A percentile compares a stretch with the other conserved stretches of the same genome.
These are phyloP conservation scores for Phodopus roborovskii DNA, from an alignment of 2,113 vertebrate genomes.

Conservation along the genomic window DNA sequence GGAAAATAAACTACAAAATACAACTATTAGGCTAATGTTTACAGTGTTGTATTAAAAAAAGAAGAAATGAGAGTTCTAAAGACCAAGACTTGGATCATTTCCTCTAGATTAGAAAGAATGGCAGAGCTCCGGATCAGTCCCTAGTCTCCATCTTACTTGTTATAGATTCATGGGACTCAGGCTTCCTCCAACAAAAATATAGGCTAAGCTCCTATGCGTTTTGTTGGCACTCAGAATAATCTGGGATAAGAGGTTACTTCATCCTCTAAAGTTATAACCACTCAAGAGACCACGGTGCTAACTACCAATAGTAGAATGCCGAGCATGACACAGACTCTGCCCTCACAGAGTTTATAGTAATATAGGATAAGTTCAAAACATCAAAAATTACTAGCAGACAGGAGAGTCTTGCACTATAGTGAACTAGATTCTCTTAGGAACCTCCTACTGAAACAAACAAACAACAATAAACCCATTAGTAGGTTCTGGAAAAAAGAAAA, in stretches of 20 bases:
- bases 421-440: background rate
- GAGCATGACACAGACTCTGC: background rate
- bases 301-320: background rate
- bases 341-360: background rate
- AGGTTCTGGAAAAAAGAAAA: background rate
- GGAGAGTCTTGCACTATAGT: background rate
- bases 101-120: background rate
- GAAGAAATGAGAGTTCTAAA: background rate
- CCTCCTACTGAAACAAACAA: background rate
- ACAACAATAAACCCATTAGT: background rate
- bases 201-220: background rate
- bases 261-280: background rate
- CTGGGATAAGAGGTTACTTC: background rate
- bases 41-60: background rate
- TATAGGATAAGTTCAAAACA: background rate
- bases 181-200: background rate
- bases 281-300: background rate
- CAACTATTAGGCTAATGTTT: background rate
- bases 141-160: background rate
- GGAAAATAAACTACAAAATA: background rate
- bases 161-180: background rate
- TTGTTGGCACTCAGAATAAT: background rate
- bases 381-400: background rate
- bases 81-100: background rate
- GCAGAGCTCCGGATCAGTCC: background rate